Evolutionary conservation across 64 coral and sea anemone species (phyloP).

Genomic region (Actinia equina): DNA sequence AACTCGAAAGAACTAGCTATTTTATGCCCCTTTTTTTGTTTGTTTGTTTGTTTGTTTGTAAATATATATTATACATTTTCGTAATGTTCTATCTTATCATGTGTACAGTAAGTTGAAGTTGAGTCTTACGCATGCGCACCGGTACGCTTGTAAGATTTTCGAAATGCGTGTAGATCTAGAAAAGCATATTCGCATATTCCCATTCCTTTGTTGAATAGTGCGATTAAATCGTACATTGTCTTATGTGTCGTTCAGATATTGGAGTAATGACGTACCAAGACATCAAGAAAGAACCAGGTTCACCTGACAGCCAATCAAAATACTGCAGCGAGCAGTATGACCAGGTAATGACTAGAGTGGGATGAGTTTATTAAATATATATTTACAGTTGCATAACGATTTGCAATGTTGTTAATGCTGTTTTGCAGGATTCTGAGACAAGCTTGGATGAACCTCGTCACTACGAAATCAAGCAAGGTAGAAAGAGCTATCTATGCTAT

Average conservation of each 20-base stretch:
- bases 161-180: not conserved
- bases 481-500: not conserved
- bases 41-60: no score
- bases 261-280: conserved; percentile 32
- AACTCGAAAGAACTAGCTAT: no score
- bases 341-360: not conserved
- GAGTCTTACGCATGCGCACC: no score
- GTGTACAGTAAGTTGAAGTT: no score
- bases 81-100: no score
- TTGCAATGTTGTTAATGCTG: no score
- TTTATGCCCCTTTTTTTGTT: not conserved
- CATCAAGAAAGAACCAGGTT: conserved; percentile 23
- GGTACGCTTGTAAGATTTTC: no score
- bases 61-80: no score
- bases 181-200: no score
- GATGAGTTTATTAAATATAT: no score
- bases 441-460: not conserved
- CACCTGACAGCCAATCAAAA: not conserved
- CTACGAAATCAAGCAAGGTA: not conserved
- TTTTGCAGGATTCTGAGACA: not conserved
- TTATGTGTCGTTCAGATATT: not conserved
- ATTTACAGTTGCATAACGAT: no score
- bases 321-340: not conserved
- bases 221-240: not conserved
- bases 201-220: no score